Conservation (phyloP, 2,797 vertebrate species). For the Pipistrellus nathusii region DNA sequence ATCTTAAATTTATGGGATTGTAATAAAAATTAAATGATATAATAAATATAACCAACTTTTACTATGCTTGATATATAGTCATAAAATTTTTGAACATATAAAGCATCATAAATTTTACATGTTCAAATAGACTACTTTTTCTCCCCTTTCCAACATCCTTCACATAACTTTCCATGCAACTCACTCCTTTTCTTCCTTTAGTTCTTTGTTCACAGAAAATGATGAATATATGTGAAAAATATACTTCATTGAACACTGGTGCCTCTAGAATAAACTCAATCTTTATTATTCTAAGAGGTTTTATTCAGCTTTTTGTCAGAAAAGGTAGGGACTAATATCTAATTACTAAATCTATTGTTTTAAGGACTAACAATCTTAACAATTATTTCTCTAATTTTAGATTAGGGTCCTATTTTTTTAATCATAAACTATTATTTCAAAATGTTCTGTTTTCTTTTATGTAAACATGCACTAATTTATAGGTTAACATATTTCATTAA, state of each 20-base stretch:
- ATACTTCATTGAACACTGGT: background rate
- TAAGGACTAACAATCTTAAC: background rate
- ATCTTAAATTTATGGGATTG: background rate
- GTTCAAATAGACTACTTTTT: background rate
- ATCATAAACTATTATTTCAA: background rate
- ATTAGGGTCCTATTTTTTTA: background rate
- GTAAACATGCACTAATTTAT: background rate
- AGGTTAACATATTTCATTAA: background rate
- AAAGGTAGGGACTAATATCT: background rate
- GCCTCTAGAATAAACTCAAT: background rate
- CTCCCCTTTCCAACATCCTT: background rate
- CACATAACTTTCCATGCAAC: background rate
- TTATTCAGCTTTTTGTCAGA: background rate
- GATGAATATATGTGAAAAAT: background rate
- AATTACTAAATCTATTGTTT: background rate
- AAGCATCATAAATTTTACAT: constrained; percentile 8
- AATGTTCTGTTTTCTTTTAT: constrained; percentile 8
- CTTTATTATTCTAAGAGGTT: background rate
- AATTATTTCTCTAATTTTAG: background rate
- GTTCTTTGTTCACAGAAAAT: background rate
- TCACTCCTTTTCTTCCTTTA: background rate
- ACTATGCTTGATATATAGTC: background rate
- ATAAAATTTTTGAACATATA: background rate
- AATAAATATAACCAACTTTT: constrained; percentile 6
- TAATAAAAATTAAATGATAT: background rate